Evolutionary conservation across 2,888 invertebrate species (phyloP), one percentile per base, ranked within the genome.

Genomic region (Antheraea yamamai): DNA sequence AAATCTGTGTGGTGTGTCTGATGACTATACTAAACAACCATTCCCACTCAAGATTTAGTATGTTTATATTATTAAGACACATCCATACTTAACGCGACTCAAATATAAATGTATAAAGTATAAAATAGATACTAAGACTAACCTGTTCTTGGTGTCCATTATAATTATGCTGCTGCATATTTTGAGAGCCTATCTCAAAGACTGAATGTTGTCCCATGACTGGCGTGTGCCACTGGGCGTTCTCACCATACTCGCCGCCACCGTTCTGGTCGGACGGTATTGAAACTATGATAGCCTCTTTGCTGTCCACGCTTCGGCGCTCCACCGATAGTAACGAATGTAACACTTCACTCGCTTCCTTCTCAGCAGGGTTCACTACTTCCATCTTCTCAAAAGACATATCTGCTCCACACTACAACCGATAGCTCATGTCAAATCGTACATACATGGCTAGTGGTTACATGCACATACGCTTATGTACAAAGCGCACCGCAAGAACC

Each of bases 261-360:
- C 92, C 93, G 83, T 93, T 94, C 85, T 92, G 92, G 81, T 94
- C 93, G 52, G 88, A 47, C 72, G 93, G 94, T 77, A 95, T 94
- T 74, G 95, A 88, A 79, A 95, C 95, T 71, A 95, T 95, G 77
- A 95, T 95, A 52, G 95, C 91, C 79, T 95, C 95, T 82, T 95
- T 95, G 85, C 95, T 95, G 85, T 95, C 95, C 83, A 96, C 96
- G 85, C 96, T 96, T 72, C 96, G 95, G 52, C 96, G 92, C 87
- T 96, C 96, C 79, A 96, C 96, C 14, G 96, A 96, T 75, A 96
- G 89, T 78, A 96, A 89, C 26, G 96, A 96, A 86, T 96, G 96
- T 75, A 97, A 91, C 70, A 97, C 96, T 90, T 96, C 96, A 84
- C 96, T 96, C 30, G 96, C 96, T 88, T 96, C 96, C 88, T 96